Percentiles rank a stretch among this genome's conserved stretches.
Conservation (phyloP, 2,888 invertebrate species). For the Eupeodes luniger region DNA sequence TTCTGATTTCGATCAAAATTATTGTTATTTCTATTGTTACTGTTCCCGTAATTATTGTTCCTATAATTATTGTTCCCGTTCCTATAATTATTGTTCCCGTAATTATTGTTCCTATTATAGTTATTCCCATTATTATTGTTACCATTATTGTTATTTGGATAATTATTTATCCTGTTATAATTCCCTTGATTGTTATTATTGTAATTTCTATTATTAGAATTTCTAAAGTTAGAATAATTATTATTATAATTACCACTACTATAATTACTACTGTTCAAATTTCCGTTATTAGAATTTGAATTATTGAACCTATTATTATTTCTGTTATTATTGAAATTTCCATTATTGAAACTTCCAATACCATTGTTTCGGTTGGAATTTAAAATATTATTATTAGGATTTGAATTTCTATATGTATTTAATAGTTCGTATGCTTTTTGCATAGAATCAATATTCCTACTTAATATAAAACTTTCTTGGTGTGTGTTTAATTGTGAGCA, state of each 20-base stretch:
- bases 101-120: not conserved
- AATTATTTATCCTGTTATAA: not conserved
- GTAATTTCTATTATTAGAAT: not conserved
- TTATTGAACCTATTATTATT: not conserved
- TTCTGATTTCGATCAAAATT: not conserved
- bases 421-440: slow-evolving; percentile 2
- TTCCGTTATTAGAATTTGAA: not conserved
- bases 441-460: not conserved
- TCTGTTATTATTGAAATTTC: not conserved
- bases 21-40: not conserved
- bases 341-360: not conserved
- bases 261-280: not conserved
- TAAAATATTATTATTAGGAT: not conserved
- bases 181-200: not conserved
- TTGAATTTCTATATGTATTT: not conserved
- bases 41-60: no score
- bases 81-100: no score
- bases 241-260: not conserved
- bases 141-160: not conserved
- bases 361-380: not conserved
- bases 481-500: not conserved
- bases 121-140: not conserved
- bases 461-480: not conserved
- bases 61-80: no score
- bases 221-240: not conserved